A percentile compares a stretch with the other conserved stretches of the same genome.
These are phyloP conservation scores for Columba guinea DNA, from an alignment of 2,797 vertebrate species.

Conservation along the genomic window DNA sequence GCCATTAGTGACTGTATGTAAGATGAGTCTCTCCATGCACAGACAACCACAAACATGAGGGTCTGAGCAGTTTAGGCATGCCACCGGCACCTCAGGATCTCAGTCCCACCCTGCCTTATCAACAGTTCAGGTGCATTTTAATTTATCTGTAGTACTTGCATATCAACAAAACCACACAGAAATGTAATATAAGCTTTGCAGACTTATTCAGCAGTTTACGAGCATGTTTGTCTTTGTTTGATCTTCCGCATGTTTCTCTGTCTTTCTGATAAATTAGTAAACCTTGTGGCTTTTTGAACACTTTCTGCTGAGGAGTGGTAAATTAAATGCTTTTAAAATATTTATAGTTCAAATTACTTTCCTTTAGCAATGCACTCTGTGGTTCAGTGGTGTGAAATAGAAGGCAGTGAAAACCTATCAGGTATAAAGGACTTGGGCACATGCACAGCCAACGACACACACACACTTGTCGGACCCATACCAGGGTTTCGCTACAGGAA, in stretches of 20 bases:
- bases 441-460: background rate
- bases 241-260: constrained; percentile 37
- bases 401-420: constrained; percentile 33
- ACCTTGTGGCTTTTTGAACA: constrained; percentile 62
- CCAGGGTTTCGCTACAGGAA: background rate
- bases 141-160: constrained; percentile 39
- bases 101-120: constrained; percentile 5
- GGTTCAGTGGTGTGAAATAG: constrained; percentile 4
- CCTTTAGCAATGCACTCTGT: background rate
- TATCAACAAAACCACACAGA: constrained; percentile 52
- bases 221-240: constrained; percentile 59
- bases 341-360: constrained; percentile 54
- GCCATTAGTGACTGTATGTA: background rate
- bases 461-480: fast-evolving
- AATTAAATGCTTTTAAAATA: constrained; percentile 67
- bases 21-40: background rate
- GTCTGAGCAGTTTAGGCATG: background rate
- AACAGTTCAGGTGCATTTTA: constrained; percentile 36
- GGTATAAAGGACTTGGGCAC: background rate
- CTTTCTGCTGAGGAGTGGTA: constrained; percentile 59
- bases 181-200: constrained; percentile 25
- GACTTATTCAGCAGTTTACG: constrained; percentile 43
- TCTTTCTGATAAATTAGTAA: constrained; percentile 67
- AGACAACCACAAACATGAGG: background rate
- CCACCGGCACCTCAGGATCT: constrained; percentile 28